These are phyloP conservation scores for Archilochus colubris DNA, from an alignment of 2,113 vertebrate species.

Conservation along the genomic window DNA sequence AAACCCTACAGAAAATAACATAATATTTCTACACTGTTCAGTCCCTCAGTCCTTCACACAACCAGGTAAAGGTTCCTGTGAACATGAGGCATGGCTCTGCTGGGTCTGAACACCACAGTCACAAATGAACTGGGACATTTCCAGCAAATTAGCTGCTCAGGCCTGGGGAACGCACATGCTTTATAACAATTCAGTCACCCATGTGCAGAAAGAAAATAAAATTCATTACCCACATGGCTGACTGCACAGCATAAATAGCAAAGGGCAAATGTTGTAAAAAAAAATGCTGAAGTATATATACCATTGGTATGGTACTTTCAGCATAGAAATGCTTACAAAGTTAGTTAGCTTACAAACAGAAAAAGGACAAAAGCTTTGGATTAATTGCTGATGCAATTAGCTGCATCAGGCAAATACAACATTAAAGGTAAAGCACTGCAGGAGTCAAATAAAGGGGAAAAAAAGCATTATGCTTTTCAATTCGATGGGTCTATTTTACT, in stretches of 20 bases:
- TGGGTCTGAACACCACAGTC: not conserved
- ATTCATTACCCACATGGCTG: not conserved
- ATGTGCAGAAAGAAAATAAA: not conserved
- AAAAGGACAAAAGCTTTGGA: not conserved
- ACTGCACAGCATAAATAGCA: not conserved
- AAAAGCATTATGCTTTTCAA: not conserved
- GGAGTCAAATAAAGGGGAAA: not conserved
- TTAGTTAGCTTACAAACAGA: not conserved
- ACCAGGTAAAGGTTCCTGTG: rapidly evolving
- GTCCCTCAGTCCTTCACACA: not conserved
- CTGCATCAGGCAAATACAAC: not conserved
- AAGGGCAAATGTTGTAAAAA: not conserved
- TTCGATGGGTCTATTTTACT: not conserved
- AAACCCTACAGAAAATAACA: not conserved
- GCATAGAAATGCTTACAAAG: not conserved
- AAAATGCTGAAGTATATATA: not conserved
- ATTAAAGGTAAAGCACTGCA: not conserved
- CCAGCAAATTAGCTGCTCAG: not conserved
- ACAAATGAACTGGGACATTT: not conserved
- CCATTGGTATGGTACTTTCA: not conserved
- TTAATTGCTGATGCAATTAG: not conserved
- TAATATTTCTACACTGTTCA: not conserved
- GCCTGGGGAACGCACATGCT: not conserved
- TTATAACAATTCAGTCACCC: not conserved
- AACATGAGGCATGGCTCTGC: not conserved